These are phyloP conservation scores for Pseudococcus viburni DNA, from an alignment of 2,888 invertebrate genomes.

Conservation along the genomic window DNA sequence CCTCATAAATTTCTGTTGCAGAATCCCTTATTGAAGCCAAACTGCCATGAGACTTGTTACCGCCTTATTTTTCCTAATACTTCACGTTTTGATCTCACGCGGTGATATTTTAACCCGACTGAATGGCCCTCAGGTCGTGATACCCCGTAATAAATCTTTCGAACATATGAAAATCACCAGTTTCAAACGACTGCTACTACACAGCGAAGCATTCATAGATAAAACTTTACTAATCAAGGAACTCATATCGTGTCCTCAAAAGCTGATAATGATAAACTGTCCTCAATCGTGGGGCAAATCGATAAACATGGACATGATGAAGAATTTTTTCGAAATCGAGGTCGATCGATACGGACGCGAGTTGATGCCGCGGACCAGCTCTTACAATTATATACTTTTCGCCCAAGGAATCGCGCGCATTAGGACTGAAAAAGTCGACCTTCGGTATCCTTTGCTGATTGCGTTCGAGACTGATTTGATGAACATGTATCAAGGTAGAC, in stretches of 20 bases:
- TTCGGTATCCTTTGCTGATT: neutral
- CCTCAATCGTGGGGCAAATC: constrained; percentile 37
- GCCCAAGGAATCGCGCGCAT: neutral
- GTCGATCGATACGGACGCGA: constrained; percentile 47
- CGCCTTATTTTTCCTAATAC: neutral
- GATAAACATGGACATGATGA: constrained; percentile 55
- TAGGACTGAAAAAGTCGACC: neutral
- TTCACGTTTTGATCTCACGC: neutral
- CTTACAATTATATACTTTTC: constrained; percentile 3
- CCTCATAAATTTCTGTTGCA: neutral
- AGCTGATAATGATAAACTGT: neutral
- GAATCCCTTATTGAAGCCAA: neutral
- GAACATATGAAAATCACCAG: neutral
- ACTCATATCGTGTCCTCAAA: neutral
- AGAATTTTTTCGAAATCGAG: constrained; percentile 57
- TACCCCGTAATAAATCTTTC: neutral
- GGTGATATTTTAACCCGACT: neutral
- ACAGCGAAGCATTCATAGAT: constrained; percentile 5
- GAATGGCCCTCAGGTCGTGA: neutral
- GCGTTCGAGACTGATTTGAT: neutral
- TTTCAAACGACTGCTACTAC: neutral
- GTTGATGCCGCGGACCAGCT: neutral
- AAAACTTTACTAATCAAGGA: neutral
- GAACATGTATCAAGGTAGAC: neutral
- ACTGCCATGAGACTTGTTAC: neutral